Evolutionary conservation across 2,113 vertebrate species (phyloP).

Genomic region (Poeciliopsis retropinna): DNA sequence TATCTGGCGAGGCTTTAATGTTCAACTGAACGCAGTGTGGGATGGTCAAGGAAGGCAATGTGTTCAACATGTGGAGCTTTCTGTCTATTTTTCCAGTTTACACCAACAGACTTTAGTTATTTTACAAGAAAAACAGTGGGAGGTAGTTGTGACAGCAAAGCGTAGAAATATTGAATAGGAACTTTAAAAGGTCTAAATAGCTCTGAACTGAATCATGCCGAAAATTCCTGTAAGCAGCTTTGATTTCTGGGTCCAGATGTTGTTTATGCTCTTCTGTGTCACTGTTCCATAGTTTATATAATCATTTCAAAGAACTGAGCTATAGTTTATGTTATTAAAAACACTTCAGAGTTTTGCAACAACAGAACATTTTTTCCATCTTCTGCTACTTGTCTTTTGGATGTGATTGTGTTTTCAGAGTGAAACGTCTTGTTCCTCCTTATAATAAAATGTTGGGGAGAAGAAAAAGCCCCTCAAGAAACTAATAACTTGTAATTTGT

Average conservation of each 20-base stretch:
- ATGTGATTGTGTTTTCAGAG: not conserved
- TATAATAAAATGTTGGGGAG: not conserved
- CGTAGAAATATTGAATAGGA: not conserved
- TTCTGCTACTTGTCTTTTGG: not conserved
- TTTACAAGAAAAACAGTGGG: not conserved
- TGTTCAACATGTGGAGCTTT: not conserved
- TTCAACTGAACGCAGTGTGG: not conserved
- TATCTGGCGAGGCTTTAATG: not conserved
- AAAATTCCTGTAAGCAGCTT: not conserved
- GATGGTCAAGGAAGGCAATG: not conserved
- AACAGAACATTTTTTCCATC: not conserved
- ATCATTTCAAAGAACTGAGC: not conserved
- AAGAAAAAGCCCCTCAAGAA: not conserved
- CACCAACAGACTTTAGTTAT: not conserved
- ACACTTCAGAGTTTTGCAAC: not conserved
- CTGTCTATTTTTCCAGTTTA: not conserved
- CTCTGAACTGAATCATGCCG: not conserved
- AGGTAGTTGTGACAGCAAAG: not conserved
- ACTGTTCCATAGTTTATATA: not conserved
- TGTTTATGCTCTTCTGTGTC: not conserved
- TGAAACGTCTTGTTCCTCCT: not conserved
- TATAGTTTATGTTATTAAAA: not conserved
- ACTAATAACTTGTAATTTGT: not conserved
- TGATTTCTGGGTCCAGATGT: not conserved
- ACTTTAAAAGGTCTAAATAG: not conserved